Percentiles rank a stretch among this genome's conserved stretches.
These are phyloP conservation scores for Cephonodes hylas DNA, from an alignment of 2,888 invertebrate genomes.

Conservation along the genomic window DNA sequence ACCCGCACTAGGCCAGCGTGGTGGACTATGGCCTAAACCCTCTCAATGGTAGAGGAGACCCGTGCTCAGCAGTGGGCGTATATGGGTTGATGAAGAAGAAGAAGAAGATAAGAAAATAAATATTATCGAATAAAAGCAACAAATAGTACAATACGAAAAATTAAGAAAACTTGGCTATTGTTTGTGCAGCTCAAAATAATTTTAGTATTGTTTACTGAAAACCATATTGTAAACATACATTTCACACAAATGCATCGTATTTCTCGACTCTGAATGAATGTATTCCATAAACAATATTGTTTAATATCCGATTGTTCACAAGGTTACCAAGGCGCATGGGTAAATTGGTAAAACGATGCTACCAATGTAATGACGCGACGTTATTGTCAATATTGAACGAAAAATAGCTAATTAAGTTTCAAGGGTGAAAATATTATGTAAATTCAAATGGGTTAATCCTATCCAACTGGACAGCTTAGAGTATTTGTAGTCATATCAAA, in stretches of 20 bases:
- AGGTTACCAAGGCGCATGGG: neutral
- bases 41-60: too few relatives aligned
- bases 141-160: too few relatives aligned
- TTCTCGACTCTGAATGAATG: neutral
- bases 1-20: too few relatives aligned
- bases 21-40: too few relatives aligned
- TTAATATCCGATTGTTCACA: neutral
- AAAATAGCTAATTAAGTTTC: neutral
- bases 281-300: neutral
- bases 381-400: too few relatives aligned
- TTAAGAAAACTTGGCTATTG: neutral
- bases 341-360: neutral
- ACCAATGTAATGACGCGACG: neutral
- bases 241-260: too few relatives aligned
- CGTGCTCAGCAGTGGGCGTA: too few relatives aligned
- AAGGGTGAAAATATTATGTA: neutral
- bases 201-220: neutral
- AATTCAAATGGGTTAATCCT: too few relatives aligned
- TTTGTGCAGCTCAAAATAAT: neutral
- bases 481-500: too few relatives aligned
- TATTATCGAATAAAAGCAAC: neutral
- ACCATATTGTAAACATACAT: neutral
- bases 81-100: too few relatives aligned
- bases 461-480: too few relatives aligned
- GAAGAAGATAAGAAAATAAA: too few relatives aligned